A percentile compares a stretch with the other conserved stretches of the same genome.
These are phyloP conservation scores for Gadus chalcogrammus DNA, from an alignment of 2,113 vertebrate genomes.

Conservation along the genomic window DNA sequence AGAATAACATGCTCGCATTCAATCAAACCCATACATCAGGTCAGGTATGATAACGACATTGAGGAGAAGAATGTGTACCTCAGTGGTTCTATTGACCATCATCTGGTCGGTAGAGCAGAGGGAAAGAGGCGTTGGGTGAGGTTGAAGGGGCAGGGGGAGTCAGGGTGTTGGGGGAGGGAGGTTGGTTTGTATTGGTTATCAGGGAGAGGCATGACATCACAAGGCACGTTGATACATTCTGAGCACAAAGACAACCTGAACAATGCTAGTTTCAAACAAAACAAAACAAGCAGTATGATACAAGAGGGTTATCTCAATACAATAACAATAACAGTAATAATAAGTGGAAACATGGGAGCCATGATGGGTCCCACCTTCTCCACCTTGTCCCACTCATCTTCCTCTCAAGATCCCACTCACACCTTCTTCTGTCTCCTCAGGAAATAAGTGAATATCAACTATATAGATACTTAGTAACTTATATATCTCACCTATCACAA, in stretches of 20 bases:
- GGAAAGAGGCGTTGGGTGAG: conserved; percentile 59
- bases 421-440: too few species aligned
- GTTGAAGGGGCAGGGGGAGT: not conserved
- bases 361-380: too few species aligned
- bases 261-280: conserved; percentile 10
- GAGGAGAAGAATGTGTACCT: conserved; percentile 75
- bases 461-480: too few species aligned
- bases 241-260: too few species aligned
- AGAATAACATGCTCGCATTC: conserved; percentile 36
- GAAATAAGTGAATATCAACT: too few species aligned
- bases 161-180: conserved; percentile 6
- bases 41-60: conserved; percentile 25
- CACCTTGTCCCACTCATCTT: too few species aligned
- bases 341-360: too few species aligned
- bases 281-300: conserved; percentile 18
- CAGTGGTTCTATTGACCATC: conserved; percentile 99
- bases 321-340: too few species aligned
- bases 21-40: conserved; percentile 37
- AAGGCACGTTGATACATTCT: conserved; percentile 4
- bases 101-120: conserved; percentile 84
- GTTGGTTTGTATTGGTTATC: conserved; percentile 45
- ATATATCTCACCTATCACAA: too few species aligned
- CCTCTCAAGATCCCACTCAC: too few species aligned
- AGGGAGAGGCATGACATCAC: conserved; percentile 36
- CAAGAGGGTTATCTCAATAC: conserved; percentile 1